These are phyloP conservation scores for Hiodon tergisus DNA, from an alignment of 2,113 vertebrate genomes.

Conservation along the genomic window DNA sequence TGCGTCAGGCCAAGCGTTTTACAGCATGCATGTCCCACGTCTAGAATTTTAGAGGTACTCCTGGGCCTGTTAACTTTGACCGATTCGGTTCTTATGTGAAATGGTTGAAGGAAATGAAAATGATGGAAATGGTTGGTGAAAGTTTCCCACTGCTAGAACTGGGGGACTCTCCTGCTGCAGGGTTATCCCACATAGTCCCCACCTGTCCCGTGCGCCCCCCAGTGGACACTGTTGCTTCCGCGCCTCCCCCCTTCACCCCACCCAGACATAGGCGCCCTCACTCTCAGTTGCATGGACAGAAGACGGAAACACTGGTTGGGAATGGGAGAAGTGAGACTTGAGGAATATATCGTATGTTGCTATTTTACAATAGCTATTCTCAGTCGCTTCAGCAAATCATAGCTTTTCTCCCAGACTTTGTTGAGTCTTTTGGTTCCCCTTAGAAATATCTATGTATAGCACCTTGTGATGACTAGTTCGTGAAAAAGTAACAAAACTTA, in stretches of 20 bases:
- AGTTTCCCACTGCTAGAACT: conserved; percentile 52
- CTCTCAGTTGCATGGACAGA: conserved; percentile 8
- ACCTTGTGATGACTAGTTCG: no score
- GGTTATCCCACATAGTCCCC: conserved; percentile 71
- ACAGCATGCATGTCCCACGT: background rate
- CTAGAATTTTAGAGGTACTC: background rate
- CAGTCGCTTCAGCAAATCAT: no score
- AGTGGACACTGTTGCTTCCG: background rate
- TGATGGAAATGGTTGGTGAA: conserved; percentile 34
- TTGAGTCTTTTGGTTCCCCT: no score
- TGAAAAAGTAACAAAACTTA: no score
- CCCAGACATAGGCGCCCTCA: conserved; percentile 2
- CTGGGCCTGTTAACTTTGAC: background rate
- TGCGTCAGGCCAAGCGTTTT: background rate
- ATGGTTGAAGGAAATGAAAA: background rate
- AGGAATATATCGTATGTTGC: no score
- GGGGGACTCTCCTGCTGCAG: conserved; percentile 55
- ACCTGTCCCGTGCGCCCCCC: conserved; percentile 23
- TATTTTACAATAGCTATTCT: no score
- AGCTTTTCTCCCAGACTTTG: no score
- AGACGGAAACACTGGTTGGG: no score
- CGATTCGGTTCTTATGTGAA: conserved; percentile 11
- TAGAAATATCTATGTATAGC: no score
- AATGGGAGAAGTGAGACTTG: no score
- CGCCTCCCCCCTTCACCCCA: background rate